These are phyloP conservation scores for Chrysaora quinquecirrha DNA, from an alignment of 30 jellyfish, hydroid and myxozoan species.

Conservation along the genomic window DNA sequence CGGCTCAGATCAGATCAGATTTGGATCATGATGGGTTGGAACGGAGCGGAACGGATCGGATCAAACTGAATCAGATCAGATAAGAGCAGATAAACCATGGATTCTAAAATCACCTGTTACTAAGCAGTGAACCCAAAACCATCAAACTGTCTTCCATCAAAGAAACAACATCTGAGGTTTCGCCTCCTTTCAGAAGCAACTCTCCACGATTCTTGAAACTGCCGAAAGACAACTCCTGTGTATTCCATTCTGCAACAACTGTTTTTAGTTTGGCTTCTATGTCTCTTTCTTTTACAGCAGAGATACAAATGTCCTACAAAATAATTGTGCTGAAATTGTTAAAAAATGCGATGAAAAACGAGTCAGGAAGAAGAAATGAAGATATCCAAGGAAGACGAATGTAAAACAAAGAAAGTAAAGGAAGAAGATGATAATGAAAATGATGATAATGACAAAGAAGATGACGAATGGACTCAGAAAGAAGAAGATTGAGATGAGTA, in stretches of 20 bases:
- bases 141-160: constrained; percentile 92
- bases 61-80: too few relatives aligned
- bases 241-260: constrained; percentile 87
- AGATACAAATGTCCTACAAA: constrained; percentile 79
- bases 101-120: constrained; percentile 86
- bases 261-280: constrained; percentile 86
- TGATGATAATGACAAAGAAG: not conserved
- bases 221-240: constrained; percentile 77
- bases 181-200: constrained; percentile 77
- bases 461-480: too few relatives aligned
- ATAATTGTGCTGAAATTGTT: too few relatives aligned
- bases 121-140: constrained; percentile 84
- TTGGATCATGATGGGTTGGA: too few relatives aligned
- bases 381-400: not conserved
- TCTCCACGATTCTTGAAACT: constrained; percentile 85
- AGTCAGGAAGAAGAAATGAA: too few relatives aligned
- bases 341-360: too few relatives aligned
- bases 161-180: constrained; percentile 82
- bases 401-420: not conserved
- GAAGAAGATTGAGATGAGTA: too few relatives aligned
- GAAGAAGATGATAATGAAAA: not conserved
- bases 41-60: too few relatives aligned
- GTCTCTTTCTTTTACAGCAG: constrained; percentile 89
- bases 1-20: too few relatives aligned
- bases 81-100: too few relatives aligned